These are phyloP conservation scores for Lerista edwardsae DNA, from an alignment of 2,797 vertebrate genomes.

Conservation along the genomic window DNA sequence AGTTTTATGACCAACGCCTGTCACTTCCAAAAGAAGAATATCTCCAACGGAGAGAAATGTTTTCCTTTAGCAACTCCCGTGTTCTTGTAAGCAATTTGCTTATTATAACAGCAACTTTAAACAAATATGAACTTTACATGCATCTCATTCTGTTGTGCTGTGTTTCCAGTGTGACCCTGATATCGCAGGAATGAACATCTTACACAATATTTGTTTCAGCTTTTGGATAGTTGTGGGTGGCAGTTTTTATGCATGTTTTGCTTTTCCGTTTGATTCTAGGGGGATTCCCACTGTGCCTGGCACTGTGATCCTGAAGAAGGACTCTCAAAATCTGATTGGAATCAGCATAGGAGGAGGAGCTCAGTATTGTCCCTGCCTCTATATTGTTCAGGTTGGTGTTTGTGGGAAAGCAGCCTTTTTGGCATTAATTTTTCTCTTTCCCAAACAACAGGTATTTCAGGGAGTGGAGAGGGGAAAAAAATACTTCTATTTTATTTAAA, in stretches of 20 bases:
- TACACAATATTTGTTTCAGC: background rate
- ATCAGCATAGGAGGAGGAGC: constrained; percentile 98
- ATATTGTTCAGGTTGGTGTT: constrained; percentile 92
- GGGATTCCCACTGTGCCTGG: constrained; percentile 97
- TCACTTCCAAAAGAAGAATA: too few relatives aligned
- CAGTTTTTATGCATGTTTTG: background rate
- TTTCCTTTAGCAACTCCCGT: background rate
- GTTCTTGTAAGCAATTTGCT: background rate
- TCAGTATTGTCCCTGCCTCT: constrained; percentile 97
- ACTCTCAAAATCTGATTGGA: constrained; percentile 94
- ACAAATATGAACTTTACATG: background rate
- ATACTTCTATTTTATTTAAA: too few relatives aligned
- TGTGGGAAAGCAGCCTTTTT: background rate
- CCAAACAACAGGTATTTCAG: background rate
- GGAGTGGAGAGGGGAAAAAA: constrained; percentile 16
- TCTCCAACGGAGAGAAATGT: background rate
- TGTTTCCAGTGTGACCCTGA: background rate
- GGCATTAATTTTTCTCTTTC: too few relatives aligned
- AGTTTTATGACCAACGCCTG: background rate
- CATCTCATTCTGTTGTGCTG: background rate
- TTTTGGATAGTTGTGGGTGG: fast-evolving
- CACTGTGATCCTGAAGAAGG: constrained; percentile 92
- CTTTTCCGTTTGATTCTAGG: constrained; percentile 69
- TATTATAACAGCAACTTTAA: background rate
- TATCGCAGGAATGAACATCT: background rate